Evolutionary conservation across 1,140 invertebrate genomes (phyloP), one percentile per base, ranked within the genome.

Genomic region (Geopemphigus sp.): DNA sequence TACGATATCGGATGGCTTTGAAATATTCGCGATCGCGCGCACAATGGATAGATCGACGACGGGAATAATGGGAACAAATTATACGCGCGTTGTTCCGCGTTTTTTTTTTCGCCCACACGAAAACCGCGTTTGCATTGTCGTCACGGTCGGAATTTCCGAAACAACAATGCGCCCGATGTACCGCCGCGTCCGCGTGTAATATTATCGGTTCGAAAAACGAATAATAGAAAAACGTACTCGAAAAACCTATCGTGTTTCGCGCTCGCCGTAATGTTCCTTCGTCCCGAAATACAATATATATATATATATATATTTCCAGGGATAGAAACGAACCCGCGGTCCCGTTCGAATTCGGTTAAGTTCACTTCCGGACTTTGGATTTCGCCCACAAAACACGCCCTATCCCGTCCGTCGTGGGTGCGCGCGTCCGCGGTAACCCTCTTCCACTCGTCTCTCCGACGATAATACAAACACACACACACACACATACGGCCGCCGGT

Each of bases 351-450:
- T 78, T 78, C 74, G 57, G 74, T 76, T 76, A 76, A 76, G 72
- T 78, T 61, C 57, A 78, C 74, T 78, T 78, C 74, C 74, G 74
- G 74, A 61, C 74, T 78, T 78, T 59, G 72, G 72, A 76, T 76
- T 57, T 76, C 29, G 74, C 57, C 74, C 74, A 61, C 54, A 47
- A 53, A 78, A 78, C 74, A 78, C 74, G 74, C 74, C 74, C 56
- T 19, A 24, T 32, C 14, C 57, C n/a, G 8, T 45, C 57, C n/a
- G 8, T 45, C 19, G 47, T 26, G 17, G 70, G n/a, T n/a, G n/a
- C 12, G 14, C 19, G 32, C 64, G n/a, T n/a, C n/a, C 64, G 11
- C n/a, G 5, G 24, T 14, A 61, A 39, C 63, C n/a, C 64, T 47
- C 39, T 22, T n/a, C 14, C 39, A n/a, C 64, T 39, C 39, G 15